Evolutionary conservation across 2,888 invertebrate species (phyloP).

Genomic region (Drosophila pullipes): DNA sequence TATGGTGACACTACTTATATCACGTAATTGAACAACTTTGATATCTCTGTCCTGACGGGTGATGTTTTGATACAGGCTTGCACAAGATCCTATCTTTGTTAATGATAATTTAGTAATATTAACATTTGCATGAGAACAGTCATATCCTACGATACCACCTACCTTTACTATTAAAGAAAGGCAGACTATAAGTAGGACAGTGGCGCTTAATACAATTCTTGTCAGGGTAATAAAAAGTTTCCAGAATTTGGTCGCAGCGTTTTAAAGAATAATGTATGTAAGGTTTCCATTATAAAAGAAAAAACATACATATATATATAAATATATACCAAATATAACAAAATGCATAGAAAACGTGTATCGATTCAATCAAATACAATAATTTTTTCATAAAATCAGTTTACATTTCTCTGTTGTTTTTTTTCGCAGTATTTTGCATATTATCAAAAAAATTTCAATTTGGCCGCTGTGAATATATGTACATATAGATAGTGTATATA

Average conservation of each 20-base stretch:
- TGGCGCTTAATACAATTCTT: no score
- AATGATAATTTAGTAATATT: no score
- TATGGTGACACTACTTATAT: no score
- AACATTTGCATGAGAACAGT: no score
- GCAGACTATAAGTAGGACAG: no score
- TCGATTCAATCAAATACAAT: constrained; percentile 33
- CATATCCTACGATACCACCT: no score
- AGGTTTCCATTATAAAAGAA: background rate
- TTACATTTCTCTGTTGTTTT: constrained; percentile 24
- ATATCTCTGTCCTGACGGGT: no score
- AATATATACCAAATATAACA: constrained; percentile 19
- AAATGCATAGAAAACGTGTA: constrained; percentile 47
- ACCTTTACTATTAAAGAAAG: no score
- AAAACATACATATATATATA: background rate
- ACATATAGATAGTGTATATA: constrained; percentile 21
- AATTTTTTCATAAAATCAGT: constrained; percentile 29
- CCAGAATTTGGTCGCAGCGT: constrained; percentile 60
- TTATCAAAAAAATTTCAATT: constrained; percentile 42
- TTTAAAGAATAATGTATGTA: constrained; percentile 9
- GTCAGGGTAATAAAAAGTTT: no score
- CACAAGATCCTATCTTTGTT: no score
- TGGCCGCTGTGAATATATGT: constrained; percentile 49
- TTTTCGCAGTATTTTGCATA: constrained; percentile 33
- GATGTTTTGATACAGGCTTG: no score
- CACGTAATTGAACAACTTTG: no score